Percentiles rank a stretch among this genome's conserved stretches.
phyloP scores from a whole-genome alignment of 2,113 vertebrate genomes.

The Tetraodon nigroviridis region DNA sequence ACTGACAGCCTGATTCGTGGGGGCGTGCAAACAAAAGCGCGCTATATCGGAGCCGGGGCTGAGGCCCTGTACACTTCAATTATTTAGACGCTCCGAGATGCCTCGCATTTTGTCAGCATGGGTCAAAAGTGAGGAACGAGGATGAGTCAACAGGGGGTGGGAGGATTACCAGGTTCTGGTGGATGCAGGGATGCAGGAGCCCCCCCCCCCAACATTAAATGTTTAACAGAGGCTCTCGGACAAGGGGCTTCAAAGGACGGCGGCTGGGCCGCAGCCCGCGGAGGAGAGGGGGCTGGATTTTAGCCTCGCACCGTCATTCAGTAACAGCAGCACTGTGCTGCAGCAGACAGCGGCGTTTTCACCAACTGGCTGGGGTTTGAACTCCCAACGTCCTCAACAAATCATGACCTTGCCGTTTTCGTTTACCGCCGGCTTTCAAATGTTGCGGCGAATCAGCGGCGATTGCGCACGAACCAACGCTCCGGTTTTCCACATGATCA shows the following conservation, averaged over 20 bases:
- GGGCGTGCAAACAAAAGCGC: conserved; percentile 42
- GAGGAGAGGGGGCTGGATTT: conserved; percentile 22
- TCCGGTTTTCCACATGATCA: conserved; percentile 23
- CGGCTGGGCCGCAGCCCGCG: conserved; percentile 6
- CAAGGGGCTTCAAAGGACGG: conserved; percentile 55
- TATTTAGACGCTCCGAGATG: conserved; percentile 60
- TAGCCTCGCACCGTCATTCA: conserved; percentile 9
- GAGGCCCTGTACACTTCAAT: conserved; percentile 60
- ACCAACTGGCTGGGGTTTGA: background rate
- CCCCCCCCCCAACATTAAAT: conserved; percentile 53
- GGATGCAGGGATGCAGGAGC: conserved; percentile 32
- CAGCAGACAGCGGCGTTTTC: background rate
- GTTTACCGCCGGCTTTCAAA: conserved; percentile 35
- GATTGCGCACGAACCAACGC: conserved; percentile 14
- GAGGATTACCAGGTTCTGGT: conserved; percentile 26
- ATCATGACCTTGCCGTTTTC: background rate
- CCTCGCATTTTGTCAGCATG: conserved; percentile 53
- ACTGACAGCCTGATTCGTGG: background rate
- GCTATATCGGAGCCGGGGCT: conserved; percentile 31
- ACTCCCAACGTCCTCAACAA: background rate
- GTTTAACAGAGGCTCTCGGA: conserved; percentile 60
- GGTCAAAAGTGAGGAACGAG: conserved; percentile 39
- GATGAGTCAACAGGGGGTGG: conserved; percentile 32
- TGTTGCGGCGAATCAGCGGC: conserved; percentile 25
- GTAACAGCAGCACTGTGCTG: conserved; percentile 16